Base-by-base conservation (phyloP, 2,797 vertebrate genomes). In the Crypturellus tataupa region DNA sequence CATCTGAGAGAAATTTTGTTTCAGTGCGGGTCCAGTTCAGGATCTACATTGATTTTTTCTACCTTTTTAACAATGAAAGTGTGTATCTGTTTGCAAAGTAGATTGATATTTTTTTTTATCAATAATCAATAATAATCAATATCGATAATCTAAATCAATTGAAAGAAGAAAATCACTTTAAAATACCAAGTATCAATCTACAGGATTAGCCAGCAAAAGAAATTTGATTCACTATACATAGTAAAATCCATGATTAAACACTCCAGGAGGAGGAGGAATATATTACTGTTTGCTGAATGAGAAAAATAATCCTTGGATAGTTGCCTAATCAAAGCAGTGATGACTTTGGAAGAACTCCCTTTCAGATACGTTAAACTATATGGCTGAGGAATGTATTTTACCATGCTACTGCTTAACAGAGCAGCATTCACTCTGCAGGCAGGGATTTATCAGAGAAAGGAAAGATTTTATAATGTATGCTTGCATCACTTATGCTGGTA, bases 251-350 rank as follows among this genome's bases (percentile, higher is more conserved):
- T 83, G 39, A 92, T 87, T 91, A 90, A 92, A 80, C 39, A 71
- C 58, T 83, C 33, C 56, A 58, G 58, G 55, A 80, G 4, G 8
- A 25, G 46, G 19, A 80, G 46, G 75, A 89, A 94, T 85, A 68
- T 6, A 71, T 96, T 75, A 40, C 14, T 35, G 21, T 4, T 44
- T 85, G 44, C 40, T 89, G 62, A 90, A 94, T 82, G 58, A 80
- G 68, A 85, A 71, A 90, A 94, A 90, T 82, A 80, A 40, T 87
- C 89, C 7, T 82, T 92, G 87, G 82, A 89, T 78, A n/a, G 20
- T 68, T 85, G 82, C 76, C 76, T 93, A 58, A 65, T 53, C 87
- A 58, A 90, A 93, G 64, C 5, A 55, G 5, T 64, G 31, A 87
- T 55, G 31, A 17, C 23, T 93, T 91, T 89, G 62, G 87, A 87